Percentiles rank a stretch among this genome's conserved stretches.
Conservation (phyloP, 2,888 invertebrate species). For the Strigamia maritima region DNA sequence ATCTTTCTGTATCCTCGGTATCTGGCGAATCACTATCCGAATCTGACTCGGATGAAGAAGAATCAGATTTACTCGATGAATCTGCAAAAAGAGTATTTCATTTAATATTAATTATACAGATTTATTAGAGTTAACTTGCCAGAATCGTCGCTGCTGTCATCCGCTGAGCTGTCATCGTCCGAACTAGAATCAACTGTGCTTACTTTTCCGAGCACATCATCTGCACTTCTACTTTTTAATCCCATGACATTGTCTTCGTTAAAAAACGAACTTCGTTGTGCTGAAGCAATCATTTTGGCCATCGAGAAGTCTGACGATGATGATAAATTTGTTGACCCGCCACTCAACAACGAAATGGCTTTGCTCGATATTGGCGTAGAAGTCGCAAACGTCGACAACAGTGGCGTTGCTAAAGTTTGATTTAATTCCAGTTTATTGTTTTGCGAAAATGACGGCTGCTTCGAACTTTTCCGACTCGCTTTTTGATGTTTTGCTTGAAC, state of each 20-base stretch:
- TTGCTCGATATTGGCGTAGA: background rate
- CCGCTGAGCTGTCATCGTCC: slow-evolving; percentile 27
- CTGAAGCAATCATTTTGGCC: background rate
- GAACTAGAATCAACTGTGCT: slow-evolving; percentile 10
- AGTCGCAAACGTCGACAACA: background rate
- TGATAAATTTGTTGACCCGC: background rate
- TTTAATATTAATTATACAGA: background rate
- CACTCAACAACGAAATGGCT: slow-evolving; percentile 13
- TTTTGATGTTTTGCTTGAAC: background rate
- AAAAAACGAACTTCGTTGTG: background rate
- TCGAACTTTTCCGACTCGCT: background rate
- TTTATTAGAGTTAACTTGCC: background rate
- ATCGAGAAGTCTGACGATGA: background rate
- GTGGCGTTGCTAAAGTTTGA: background rate
- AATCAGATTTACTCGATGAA: slow-evolving; percentile 33
- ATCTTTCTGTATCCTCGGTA: slow-evolving; percentile 13
- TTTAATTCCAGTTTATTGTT: background rate
- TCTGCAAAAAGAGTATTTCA: background rate
- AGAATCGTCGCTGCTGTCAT: slow-evolving; percentile 26
- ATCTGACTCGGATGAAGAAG: slow-evolving; percentile 35
- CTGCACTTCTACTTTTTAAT: background rate
- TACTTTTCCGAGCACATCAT: background rate
- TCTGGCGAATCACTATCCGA: slow-evolving; percentile 29
- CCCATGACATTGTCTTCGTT: background rate
- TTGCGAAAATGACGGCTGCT: background rate